phyloP scores from a whole-genome alignment of 1,140 invertebrate genomes.

The Neodiprion pinetum region DNA sequence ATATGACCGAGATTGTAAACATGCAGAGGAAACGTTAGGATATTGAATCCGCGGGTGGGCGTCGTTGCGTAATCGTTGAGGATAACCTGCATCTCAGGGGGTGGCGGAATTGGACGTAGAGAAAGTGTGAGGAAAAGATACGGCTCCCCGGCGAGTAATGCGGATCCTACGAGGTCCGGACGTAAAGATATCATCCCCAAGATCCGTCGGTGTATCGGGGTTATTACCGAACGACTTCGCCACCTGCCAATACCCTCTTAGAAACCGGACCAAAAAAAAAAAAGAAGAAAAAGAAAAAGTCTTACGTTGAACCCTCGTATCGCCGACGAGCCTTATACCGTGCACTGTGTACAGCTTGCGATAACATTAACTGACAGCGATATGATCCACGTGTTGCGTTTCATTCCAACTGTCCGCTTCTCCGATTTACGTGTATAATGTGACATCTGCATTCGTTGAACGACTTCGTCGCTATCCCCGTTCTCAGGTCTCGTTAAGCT shows the following conservation, averaged over 20 bases:
- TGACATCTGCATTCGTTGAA: too few species aligned
- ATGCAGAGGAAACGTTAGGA: neutral
- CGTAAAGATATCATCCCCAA: neutral
- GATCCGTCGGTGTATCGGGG: neutral
- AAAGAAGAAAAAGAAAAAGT: too few species aligned
- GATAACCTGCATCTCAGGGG: neutral
- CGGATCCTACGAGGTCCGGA: neutral
- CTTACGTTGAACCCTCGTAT: too few species aligned
- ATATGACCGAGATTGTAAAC: neutral
- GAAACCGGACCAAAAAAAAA: too few species aligned
- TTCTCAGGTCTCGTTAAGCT: constrained; percentile 68
- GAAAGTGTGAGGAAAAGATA: neutral
- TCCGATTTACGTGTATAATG: too few species aligned
- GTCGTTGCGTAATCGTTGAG: neutral
- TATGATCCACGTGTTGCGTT: too few species aligned
- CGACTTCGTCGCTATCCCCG: neutral
- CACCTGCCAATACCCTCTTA: neutral
- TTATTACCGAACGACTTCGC: neutral
- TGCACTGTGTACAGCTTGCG: too few species aligned
- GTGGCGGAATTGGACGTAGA: too few species aligned
- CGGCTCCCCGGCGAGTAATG: neutral
- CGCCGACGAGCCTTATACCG: too few species aligned
- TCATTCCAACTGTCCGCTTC: too few species aligned
- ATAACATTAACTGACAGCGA: too few species aligned
- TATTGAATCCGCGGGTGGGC: neutral